A percentile compares a stretch with the other conserved stretches of the same genome.
Evolutionary conservation across 2,797 vertebrate species (phyloP).

Genomic region (Cercopithecus diana): DNA sequence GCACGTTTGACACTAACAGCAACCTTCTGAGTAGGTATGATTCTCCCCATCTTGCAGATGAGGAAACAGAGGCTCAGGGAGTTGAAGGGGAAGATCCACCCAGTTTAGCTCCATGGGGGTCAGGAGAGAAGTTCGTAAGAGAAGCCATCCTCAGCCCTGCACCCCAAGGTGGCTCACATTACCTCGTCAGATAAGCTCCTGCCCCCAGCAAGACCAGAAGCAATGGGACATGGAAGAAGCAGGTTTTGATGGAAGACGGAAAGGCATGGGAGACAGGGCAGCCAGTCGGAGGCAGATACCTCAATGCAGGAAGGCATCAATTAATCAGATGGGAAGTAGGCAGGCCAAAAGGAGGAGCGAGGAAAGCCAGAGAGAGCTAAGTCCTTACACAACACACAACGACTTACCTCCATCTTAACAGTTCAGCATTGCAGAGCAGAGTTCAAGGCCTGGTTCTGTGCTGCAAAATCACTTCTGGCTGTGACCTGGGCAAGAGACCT

Average conservation of each 20-base stretch:
- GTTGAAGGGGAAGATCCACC: neutral
- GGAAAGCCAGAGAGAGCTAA: neutral
- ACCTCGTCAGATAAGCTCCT: neutral
- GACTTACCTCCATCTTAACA: neutral
- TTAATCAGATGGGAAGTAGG: neutral
- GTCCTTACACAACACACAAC: neutral
- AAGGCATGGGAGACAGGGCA: neutral
- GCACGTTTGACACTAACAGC: neutral
- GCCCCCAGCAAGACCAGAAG: neutral
- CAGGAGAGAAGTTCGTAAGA: neutral
- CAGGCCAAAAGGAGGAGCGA: neutral
- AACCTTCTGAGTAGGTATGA: fast-evolving
- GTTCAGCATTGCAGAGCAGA: neutral
- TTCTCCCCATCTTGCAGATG: neutral
- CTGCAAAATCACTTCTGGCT: neutral
- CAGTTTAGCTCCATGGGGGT: neutral
- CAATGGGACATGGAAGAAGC: neutral
- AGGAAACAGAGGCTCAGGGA: neutral
- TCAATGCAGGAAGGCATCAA: fast-evolving
- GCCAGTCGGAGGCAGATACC: neutral
- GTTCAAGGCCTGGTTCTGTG: neutral
- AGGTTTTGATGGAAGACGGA: too few relatives aligned
- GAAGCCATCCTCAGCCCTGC: neutral
- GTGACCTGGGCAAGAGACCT: neutral
- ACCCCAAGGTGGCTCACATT: neutral